Percentiles rank a stretch among this genome's conserved stretches.
Conservation (phyloP, 2,113 vertebrate species). For the Astur gentilis region DNA sequence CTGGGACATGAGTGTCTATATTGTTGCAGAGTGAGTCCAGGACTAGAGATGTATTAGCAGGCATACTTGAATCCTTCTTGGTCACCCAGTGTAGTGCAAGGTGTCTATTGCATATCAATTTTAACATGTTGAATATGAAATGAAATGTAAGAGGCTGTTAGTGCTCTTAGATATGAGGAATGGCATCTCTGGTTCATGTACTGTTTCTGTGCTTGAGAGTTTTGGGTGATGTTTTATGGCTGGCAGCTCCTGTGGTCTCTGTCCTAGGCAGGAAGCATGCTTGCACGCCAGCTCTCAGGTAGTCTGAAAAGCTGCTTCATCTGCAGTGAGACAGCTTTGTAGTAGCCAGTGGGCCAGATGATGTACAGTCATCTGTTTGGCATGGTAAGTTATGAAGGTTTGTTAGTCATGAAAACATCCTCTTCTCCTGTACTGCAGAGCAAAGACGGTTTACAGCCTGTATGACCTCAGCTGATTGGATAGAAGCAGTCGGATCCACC, state of each 20-base stretch:
- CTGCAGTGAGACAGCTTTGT: neutral
- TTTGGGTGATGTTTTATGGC: neutral
- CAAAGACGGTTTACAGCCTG: neutral
- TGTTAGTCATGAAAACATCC: neutral
- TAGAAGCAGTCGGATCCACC: neutral
- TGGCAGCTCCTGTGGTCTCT: neutral
- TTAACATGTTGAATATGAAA: neutral
- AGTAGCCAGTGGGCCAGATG: neutral
- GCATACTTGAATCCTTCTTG: neutral
- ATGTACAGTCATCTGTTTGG: neutral
- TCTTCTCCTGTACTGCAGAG: neutral
- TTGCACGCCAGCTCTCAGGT: neutral
- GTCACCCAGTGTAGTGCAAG: neutral
- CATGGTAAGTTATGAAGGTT: neutral
- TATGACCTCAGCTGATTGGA: neutral
- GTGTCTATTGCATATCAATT: neutral
- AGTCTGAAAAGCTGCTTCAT: neutral
- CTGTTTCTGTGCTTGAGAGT: neutral
- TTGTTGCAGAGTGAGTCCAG: neutral
- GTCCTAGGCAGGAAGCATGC: neutral
- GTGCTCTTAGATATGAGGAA: neutral
- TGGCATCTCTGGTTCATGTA: neutral
- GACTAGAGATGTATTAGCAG: neutral
- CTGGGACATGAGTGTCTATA: accelerated
- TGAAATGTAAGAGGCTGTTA: neutral